These are phyloP conservation scores for Pseudomyrmex pallidus DNA, from an alignment of 1,140 invertebrate species.

Conservation along the genomic window DNA sequence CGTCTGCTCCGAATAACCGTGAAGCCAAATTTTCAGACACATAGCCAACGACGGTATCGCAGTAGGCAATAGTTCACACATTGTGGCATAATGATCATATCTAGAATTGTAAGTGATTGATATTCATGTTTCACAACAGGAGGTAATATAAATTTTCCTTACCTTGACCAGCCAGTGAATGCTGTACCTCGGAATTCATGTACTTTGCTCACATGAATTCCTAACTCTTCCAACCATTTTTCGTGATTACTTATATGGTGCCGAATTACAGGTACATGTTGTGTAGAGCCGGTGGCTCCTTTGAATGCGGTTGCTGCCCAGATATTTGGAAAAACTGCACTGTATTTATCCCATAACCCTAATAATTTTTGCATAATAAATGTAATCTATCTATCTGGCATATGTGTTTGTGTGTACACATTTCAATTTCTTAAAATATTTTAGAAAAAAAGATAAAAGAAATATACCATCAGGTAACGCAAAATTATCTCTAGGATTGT, in stretches of 20 bases:
- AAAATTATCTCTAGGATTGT: constrained; percentile 85
- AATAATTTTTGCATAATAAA: constrained; percentile 29
- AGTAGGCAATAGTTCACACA: constrained; percentile 96
- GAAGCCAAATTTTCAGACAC: constrained; percentile 87
- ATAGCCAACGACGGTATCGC: constrained; percentile 91
- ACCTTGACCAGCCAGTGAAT: constrained; percentile 92
- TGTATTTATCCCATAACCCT: constrained; percentile 92
- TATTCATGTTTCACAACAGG: not conserved
- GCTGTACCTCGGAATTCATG: constrained; percentile 88
- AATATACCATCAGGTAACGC: constrained; percentile 81
- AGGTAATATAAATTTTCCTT: constrained; percentile 59
- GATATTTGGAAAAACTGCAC: constrained; percentile 92
- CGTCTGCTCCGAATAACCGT: constrained; percentile 84
- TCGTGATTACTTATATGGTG: constrained; percentile 90
- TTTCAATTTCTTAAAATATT: constrained; percentile 9
- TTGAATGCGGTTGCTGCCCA: constrained; percentile 98
- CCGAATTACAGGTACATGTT: constrained; percentile 88
- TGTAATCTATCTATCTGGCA: constrained; percentile 11
- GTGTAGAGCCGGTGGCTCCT: constrained; percentile 93
- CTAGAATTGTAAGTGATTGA: constrained; percentile 81
- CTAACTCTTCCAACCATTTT: constrained; percentile 87
- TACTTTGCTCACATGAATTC: constrained; percentile 84
- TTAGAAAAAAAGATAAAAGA: constrained; percentile 1
- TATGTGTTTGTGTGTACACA: not conserved
- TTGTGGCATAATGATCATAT: constrained; percentile 96